Conservation (phyloP, 2,888 invertebrate genomes). For the Catocala sponsa region DNA sequence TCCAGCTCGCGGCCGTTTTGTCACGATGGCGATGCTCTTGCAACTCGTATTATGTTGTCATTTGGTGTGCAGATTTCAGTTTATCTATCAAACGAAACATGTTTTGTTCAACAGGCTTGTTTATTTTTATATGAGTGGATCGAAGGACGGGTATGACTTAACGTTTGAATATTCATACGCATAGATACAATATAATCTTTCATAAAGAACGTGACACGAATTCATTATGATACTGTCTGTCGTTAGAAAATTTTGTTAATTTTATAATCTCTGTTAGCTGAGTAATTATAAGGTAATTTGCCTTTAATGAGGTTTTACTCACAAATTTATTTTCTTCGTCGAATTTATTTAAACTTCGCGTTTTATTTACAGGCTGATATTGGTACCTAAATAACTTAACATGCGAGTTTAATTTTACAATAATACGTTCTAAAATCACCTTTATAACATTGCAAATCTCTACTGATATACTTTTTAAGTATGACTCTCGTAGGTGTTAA, state of each 20-base stretch:
- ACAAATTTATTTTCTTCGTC: slow-evolving; percentile 6
- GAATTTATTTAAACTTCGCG: slow-evolving; percentile 11
- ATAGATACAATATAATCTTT: slow-evolving; percentile 58
- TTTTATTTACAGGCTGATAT: not conserved
- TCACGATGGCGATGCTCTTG: slow-evolving; percentile 7
- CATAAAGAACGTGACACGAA: slow-evolving; percentile 58
- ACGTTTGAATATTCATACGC: slow-evolving; percentile 70
- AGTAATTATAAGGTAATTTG: slow-evolving; percentile 36
- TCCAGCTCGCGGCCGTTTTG: slow-evolving; percentile 20
- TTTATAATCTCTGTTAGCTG: slow-evolving; percentile 38
- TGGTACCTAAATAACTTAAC: not conserved
- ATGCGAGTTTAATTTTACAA: not conserved
- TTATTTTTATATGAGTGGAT: slow-evolving; percentile 40
- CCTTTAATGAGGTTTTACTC: slow-evolving; percentile 25
- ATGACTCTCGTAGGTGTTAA: too few relatives aligned
- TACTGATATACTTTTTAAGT: too few relatives aligned
- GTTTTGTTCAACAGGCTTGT: slow-evolving; percentile 20
- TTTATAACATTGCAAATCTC: too few relatives aligned
- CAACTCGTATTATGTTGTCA: slow-evolving; percentile 15
- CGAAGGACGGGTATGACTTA: slow-evolving; percentile 41
- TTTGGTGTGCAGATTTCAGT: slow-evolving; percentile 5
- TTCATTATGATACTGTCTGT: slow-evolving; percentile 55
- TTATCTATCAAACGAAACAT: not conserved
- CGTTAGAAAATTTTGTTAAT: slow-evolving; percentile 35
- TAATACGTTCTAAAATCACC: not conserved